Percentiles rank a stretch among this genome's conserved stretches.
These are phyloP conservation scores for Triplophysa yarkandensis DNA, from an alignment of 2,797 vertebrate species.

Conservation along the genomic window DNA sequence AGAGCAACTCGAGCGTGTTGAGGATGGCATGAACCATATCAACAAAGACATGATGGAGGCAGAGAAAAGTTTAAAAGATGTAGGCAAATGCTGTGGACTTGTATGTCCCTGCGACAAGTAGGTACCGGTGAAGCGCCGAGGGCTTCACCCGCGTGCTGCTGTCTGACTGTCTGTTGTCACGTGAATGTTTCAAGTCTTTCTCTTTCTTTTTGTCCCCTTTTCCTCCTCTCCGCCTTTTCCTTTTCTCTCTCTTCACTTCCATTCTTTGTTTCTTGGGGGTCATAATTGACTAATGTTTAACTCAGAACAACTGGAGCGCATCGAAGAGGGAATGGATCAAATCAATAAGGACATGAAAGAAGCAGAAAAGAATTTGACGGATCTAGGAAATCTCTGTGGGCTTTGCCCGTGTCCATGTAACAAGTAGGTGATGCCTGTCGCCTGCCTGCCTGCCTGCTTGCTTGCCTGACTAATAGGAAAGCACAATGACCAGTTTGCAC, in stretches of 20 bases:
- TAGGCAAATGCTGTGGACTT: conserved; percentile 99
- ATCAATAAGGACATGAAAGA: conserved; percentile 99
- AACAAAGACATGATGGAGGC: conserved; percentile 99
- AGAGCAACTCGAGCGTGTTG: conserved; percentile 99
- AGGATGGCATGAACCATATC: conserved; percentile 99
- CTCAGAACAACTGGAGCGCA: conserved; percentile 99
- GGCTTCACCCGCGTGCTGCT: conserved; percentile 90
- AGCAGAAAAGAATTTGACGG: conserved; percentile 99
- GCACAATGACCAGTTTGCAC: conserved; percentile 29
- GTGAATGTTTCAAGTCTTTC: conserved; percentile 93
- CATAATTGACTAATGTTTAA: conserved; percentile 59
- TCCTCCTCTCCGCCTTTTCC: conserved; percentile 59
- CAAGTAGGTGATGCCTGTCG: conserved; percentile 98
- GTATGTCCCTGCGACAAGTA: conserved; percentile 99
- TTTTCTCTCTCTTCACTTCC: conserved; percentile 50
- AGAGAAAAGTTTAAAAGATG: conserved; percentile 99
- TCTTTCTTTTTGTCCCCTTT: conserved; percentile 73
- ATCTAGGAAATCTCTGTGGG: conserved; percentile 99
- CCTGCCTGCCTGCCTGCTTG: conserved; percentile 64
- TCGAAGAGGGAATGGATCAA: conserved; percentile 99
- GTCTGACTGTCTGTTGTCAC: conserved; percentile 87
- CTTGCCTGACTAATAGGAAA: conserved; percentile 44
- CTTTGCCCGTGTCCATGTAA: conserved; percentile 99
- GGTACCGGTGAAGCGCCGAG: conserved; percentile 87
- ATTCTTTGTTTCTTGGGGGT: conserved; percentile 30